Evolutionary conservation across 1,140 invertebrate species (phyloP), one percentile per base, ranked within the genome.

Genomic region (Archivesica marissinica): DNA sequence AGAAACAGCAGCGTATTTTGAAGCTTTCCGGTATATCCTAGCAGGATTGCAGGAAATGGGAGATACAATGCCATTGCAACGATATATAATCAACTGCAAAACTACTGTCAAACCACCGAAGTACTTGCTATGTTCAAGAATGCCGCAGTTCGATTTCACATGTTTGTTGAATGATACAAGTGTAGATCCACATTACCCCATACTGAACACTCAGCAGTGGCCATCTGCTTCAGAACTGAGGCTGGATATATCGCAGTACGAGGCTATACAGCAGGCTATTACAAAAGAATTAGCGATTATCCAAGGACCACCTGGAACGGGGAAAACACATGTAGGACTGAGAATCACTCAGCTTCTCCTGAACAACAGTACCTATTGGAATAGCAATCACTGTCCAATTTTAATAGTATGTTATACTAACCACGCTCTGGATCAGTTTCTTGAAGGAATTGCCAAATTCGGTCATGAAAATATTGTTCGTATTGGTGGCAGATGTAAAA

Each of bases 381-480:
- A 79, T 13, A 44, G 30, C 30, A 47, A 82, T 3, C 25, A 85
- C 13, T 80, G 81, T 7, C 96, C 96, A 4, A 96, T 98, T 76
- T 92, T 98, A 1, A 94, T 98, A 15, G 95, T 98, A 28, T 97
- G 97, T 90, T 97, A 96, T 87, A 98, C 97, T 0, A 98, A 98
- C 91, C 97, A 98, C 93, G 97, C 97, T 0, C 91, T 98, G 2
- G 97, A 98, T 94, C 97, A 98, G 91, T 98, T 98, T 94, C 92
- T 98, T n/a, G 96, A 97, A 92, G 96, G 96, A 28, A 91, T 94
- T 20, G 33, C 86, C 0, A 15, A 61, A n/a, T 90, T 89, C 54
- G 87, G 83, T 54, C 72, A 87, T 0, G 74, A 74, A 0, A 92
- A 92, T 44, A 94, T 98, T 74, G 94, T 97, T 17, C 95, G 97